Conservation (phyloP, 2,797 vertebrate genomes). For the Delichon dasypus region DNA sequence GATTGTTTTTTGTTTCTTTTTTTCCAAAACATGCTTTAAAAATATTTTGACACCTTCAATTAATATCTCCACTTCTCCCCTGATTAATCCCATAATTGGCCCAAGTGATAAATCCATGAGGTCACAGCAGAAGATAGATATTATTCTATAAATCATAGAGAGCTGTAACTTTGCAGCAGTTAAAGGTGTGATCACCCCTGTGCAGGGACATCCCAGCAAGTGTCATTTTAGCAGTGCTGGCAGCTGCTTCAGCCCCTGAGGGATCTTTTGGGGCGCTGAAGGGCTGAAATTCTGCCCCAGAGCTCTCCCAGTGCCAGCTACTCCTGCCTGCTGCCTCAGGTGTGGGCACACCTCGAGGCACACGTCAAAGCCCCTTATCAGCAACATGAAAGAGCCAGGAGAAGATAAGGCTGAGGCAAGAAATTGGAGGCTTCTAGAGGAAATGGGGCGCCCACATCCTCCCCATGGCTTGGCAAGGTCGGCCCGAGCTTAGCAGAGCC, state of each 20-base stretch:
- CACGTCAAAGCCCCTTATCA: background rate
- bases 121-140: background rate
- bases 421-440: background rate
- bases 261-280: background rate
- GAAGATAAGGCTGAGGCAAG: background rate
- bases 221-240: background rate
- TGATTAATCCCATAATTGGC: background rate
- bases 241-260: background rate
- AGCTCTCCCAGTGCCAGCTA: background rate
- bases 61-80: background rate
- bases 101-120: background rate
- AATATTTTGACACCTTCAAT: background rate
- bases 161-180: background rate
- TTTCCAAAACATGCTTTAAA: background rate
- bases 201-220: background rate
- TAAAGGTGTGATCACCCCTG: background rate
- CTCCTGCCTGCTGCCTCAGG: background rate
- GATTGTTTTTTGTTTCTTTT: background rate
- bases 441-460: background rate
- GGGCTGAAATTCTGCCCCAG: background rate
- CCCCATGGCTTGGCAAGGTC: background rate
- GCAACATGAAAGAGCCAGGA: background rate
- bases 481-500: background rate
- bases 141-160: background rate
- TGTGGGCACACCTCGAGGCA: background rate